A percentile compares a stretch with the other conserved stretches of the same genome.
These are phyloP conservation scores for Chaetogeoica ovagalla DNA, from an alignment of 2,888 invertebrate species.

Conservation along the genomic window DNA sequence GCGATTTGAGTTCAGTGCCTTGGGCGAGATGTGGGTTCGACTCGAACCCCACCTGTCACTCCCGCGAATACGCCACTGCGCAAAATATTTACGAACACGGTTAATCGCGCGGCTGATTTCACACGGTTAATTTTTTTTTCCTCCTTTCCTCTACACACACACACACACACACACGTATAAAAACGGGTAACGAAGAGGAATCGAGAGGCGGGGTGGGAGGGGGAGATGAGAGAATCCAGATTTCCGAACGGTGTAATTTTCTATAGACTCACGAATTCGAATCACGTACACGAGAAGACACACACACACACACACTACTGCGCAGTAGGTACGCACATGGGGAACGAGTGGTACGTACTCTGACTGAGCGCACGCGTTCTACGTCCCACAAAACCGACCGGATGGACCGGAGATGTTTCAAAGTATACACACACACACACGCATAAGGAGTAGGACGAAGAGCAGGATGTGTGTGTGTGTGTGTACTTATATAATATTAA, in stretches of 20 bases:
- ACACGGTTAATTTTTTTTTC: not conserved
- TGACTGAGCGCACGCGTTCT: not conserved
- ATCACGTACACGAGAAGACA: conserved; percentile 31
- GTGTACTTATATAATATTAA: not conserved
- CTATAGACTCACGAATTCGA: conserved; percentile 34
- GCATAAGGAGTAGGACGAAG: not conserved
- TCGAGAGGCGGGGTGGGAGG: not conserved
- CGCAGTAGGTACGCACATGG: not conserved
- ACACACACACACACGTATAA: not conserved
- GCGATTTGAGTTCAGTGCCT: too few relatives aligned
- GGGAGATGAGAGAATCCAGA: not conserved
- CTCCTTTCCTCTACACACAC: too few relatives aligned
- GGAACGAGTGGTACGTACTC: not conserved
- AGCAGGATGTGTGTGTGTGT: too few relatives aligned
- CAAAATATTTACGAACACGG: too few relatives aligned
- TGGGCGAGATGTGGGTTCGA: too few relatives aligned
- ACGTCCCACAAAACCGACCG: conserved; percentile 14
- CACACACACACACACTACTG: not conserved
- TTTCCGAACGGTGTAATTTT: conserved; percentile 25
- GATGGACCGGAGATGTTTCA: conserved; percentile 14
- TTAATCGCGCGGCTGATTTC: not conserved
- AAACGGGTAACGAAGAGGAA: not conserved
- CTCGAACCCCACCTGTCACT: too few relatives aligned
- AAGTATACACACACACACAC: too few relatives aligned
- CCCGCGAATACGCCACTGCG: too few relatives aligned